Conservation (phyloP, 2,797 vertebrate species). For the Falco peregrinus region DNA sequence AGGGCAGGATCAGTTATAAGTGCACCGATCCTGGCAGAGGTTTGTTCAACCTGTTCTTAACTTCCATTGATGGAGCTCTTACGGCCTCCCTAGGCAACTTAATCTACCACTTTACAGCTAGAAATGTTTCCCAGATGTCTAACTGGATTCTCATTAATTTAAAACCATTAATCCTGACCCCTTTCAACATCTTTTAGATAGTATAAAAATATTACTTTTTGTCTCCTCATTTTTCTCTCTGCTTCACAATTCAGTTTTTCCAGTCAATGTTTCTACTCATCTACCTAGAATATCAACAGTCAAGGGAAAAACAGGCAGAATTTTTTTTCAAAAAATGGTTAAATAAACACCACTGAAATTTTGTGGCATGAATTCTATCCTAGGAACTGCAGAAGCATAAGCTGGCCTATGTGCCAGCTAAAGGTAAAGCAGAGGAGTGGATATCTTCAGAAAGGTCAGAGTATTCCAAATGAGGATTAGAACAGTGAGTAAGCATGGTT, state of each 20-base stretch:
- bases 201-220: neutral
- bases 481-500: neutral
- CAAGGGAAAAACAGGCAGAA: neutral
- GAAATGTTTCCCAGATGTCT: conserved; percentile 11
- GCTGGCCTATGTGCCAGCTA: neutral
- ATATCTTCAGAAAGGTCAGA: neutral
- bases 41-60: conserved; percentile 26
- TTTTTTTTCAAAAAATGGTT: no score
- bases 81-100: neutral
- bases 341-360: neutral
- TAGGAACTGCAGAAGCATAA: neutral
- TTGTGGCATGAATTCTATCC: neutral
- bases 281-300: neutral
- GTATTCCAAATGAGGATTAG: neutral
- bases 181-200: neutral
- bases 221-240: neutral
- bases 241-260: neutral
- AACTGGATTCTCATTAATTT: conserved; percentile 23
- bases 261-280: neutral
- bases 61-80: neutral
- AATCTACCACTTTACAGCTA: neutral
- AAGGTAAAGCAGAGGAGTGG: neutral
- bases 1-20: neutral
- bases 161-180: neutral
- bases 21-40: neutral